A percentile compares a stretch with the other conserved stretches of the same genome.
These are phyloP conservation scores for Tipula vernalis DNA, from an alignment of 2,888 invertebrate species.

Conservation along the genomic window DNA sequence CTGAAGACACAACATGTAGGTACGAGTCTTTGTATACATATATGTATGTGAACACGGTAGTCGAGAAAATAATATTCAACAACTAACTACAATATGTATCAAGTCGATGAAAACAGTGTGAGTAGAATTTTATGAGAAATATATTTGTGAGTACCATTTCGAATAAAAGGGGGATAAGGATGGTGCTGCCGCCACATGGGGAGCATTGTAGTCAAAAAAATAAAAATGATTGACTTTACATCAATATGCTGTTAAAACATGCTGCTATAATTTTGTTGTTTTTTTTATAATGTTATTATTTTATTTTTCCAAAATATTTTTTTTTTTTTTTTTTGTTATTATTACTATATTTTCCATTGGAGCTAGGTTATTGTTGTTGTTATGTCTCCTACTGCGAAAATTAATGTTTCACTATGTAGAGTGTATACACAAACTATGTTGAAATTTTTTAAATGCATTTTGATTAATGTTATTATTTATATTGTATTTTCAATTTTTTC, in stretches of 20 bases:
- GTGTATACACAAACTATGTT: background rate
- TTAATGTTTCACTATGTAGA: background rate
- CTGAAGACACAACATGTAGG: background rate
- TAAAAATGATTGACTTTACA: conserved; percentile 9
- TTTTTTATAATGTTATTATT: background rate
- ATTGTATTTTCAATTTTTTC: background rate
- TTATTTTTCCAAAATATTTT: background rate
- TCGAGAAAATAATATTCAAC: background rate
- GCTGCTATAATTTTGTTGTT: background rate
- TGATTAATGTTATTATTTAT: background rate
- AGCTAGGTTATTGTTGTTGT: background rate
- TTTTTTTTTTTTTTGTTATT: background rate
- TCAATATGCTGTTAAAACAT: conserved; percentile 12
- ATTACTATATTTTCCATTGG: background rate
- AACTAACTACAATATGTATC: background rate
- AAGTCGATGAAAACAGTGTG: background rate
- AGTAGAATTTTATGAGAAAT: background rate
- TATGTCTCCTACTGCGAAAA: background rate
- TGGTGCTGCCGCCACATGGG: background rate
- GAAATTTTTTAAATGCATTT: background rate
- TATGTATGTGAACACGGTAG: background rate
- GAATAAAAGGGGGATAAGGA: background rate
- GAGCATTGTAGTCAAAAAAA: background rate
- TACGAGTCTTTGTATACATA: background rate
- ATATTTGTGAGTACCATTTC: background rate